Base-by-base conservation (phyloP, 2,888 invertebrate species). In the Leucoptera coffeella region DNA sequence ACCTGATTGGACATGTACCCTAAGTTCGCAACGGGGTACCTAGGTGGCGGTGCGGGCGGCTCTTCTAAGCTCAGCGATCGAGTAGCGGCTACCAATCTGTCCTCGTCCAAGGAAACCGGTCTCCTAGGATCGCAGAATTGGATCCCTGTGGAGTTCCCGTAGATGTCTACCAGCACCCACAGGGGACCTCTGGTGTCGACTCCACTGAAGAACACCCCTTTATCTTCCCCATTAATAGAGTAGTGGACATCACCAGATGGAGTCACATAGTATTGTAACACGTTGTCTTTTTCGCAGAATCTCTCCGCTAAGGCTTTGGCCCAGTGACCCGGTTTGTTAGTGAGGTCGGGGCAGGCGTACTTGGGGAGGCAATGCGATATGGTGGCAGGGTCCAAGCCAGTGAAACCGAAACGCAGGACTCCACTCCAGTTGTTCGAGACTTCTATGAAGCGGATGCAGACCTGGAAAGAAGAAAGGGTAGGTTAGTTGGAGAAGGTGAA, bases 271-370 rank as follows among this genome's bases (percentile, higher is more conserved):
- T 92, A 99, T 56, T 87, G 89, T 1, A 96, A 65, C 9, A 94
- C 77, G 34, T 87, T 85, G 54, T 89, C 89, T 42, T 85, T 82
- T 38, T 87, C 87, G 50, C 88, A 89, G 54, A 85, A 86, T 29
- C 88, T 74, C 53, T 96, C 96, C 28, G 90, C 87, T 19, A 99
- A 62, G 0, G 97, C 96, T 54, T 97, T 97, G 1, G 96, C 97
- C 97, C 97, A 99, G 65, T 91, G 94, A 6, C 97, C 97, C 0
- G 90, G 88, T 48, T 92, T 92, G 62, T 91, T 94, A 22, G 97
- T 97, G 32, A 99, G 74, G 61, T 99, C 97, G 12, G 99, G 99
- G 45, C 97, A 99, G 5, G 94, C 95, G 67, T 97, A 99, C 56
- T 92, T 89, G n/a, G 95, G 94, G 31, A 95, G 64, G 1, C 81